Conservation (phyloP, 2,888 invertebrate genomes). For the Sesamia inferens region DNA sequence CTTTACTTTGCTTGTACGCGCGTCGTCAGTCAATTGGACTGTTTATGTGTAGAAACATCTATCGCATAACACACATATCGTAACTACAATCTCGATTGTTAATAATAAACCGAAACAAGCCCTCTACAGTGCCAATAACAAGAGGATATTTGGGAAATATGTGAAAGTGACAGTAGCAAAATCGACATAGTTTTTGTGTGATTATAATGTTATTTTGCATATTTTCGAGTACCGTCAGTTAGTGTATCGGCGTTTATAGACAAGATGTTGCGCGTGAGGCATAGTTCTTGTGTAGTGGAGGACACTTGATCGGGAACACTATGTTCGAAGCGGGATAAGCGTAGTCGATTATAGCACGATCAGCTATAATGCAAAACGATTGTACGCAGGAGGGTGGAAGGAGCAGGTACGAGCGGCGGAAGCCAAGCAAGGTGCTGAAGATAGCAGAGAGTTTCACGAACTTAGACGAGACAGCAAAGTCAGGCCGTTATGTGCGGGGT, state of each 20-base stretch:
- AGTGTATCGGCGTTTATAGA: slow-evolving; percentile 72
- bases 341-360: slow-evolving; percentile 70
- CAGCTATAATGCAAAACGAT: slow-evolving; percentile 89
- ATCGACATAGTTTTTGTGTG: slow-evolving; percentile 82
- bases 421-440: slow-evolving; percentile 88
- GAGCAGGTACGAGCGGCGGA: slow-evolving; percentile 86
- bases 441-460: slow-evolving; percentile 89
- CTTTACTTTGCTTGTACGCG: slow-evolving; percentile 86
- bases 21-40: slow-evolving; percentile 83
- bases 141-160: slow-evolving; percentile 74
- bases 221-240: slow-evolving; percentile 83
- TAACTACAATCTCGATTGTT: slow-evolving; percentile 73
- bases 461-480: slow-evolving; percentile 87
- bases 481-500: slow-evolving; percentile 85
- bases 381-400: slow-evolving; percentile 79
- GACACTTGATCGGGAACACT: slow-evolving; percentile 80
- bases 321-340: slow-evolving; percentile 88
- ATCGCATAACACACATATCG: slow-evolving; percentile 75
- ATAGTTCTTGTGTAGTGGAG: slow-evolving; percentile 75
- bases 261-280: slow-evolving; percentile 77
- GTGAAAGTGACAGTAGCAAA: slow-evolving; percentile 87
- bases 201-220: slow-evolving; percentile 83
- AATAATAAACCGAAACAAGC: slow-evolving; percentile 67
- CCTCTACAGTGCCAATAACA: slow-evolving; percentile 71
- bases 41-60: slow-evolving; percentile 80